These are phyloP conservation scores for Spea bombifrons DNA, from an alignment of 2,113 vertebrate genomes.

Conservation along the genomic window DNA sequence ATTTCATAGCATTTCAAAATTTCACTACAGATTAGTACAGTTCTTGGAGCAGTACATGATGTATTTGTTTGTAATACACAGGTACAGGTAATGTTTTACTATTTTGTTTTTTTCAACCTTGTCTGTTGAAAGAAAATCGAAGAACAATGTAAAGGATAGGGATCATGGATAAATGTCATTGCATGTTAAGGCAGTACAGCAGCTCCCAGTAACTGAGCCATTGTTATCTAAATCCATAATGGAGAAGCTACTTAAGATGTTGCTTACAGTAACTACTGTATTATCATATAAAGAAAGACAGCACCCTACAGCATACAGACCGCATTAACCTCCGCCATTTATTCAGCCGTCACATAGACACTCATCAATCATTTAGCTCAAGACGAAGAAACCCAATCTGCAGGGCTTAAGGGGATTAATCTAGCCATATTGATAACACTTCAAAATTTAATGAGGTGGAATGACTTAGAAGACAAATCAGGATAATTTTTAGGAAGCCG, in stretches of 20 bases:
- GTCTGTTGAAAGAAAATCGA: too few species aligned
- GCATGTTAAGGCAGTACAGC: too few species aligned
- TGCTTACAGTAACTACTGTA: slow-evolving; percentile 47
- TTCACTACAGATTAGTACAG: too few species aligned
- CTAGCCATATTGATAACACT: slow-evolving; percentile 64
- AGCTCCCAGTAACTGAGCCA: too few species aligned
- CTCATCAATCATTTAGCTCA: slow-evolving; percentile 72
- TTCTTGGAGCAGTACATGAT: too few species aligned
- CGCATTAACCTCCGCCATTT: slow-evolving; percentile 60
- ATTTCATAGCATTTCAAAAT: too few species aligned
- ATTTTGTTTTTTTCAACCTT: too few species aligned
- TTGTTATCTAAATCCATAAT: slow-evolving; percentile 8
- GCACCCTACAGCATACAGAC: slow-evolving; percentile 55
- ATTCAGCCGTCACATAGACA: slow-evolving; percentile 58
- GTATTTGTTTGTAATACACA: too few species aligned
- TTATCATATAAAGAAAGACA: slow-evolving; percentile 52
- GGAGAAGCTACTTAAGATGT: slow-evolving; percentile 56
- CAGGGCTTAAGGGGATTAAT: slow-evolving; percentile 65
- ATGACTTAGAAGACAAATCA: slow-evolving; percentile 52
- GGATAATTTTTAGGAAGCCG: slow-evolving; percentile 49
- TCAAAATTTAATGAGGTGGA: slow-evolving; percentile 68
- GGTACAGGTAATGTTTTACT: too few species aligned
- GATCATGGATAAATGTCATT: too few species aligned
- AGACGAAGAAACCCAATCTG: slow-evolving; percentile 66
- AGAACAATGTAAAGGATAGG: too few species aligned